phyloP scores from a whole-genome alignment of 1,140 invertebrate species.

The Drusus annulatus region DNA sequence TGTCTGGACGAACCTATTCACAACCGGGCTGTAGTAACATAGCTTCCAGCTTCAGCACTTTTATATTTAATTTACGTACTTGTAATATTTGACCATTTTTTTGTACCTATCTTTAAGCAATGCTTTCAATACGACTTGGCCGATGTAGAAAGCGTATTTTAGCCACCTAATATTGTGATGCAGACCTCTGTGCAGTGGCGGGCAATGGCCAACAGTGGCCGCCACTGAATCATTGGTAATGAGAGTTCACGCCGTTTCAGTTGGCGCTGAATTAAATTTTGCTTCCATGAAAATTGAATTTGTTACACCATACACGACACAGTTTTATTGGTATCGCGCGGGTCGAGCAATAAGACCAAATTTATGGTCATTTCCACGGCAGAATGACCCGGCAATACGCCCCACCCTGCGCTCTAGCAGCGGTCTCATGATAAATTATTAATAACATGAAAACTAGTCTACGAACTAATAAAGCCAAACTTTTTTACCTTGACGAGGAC shows the following conservation, averaged over 20 bases:
- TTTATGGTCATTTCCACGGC: conserved; percentile 31
- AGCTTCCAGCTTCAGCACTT: no score
- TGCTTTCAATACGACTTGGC: no score
- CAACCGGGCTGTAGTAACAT: no score
- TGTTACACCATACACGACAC: conserved; percentile 40
- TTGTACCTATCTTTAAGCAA: no score
- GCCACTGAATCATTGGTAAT: conserved; percentile 23
- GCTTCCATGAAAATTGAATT: conserved; percentile 50
- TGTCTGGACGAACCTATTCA: no score
- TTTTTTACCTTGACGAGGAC: no score
- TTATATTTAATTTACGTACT: no score
- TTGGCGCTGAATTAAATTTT: conserved; percentile 48
- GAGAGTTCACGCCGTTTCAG: conserved; percentile 26
- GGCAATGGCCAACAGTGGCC: background rate
- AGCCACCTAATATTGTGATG: no score
- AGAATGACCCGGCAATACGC: conserved; percentile 3
- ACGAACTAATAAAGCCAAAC: no score
- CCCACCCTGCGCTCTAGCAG: background rate
- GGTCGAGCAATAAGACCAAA: conserved; percentile 42
- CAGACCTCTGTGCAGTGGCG: background rate
- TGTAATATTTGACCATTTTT: no score
- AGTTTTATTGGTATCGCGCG: conserved; percentile 42
- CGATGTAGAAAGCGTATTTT: no score
- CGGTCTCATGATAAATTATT: conserved; percentile 6
- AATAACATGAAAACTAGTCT: conserved; percentile 2